phyloP scores from a whole-genome alignment of 2,113 vertebrate genomes.

The Indicator maculatus region DNA sequence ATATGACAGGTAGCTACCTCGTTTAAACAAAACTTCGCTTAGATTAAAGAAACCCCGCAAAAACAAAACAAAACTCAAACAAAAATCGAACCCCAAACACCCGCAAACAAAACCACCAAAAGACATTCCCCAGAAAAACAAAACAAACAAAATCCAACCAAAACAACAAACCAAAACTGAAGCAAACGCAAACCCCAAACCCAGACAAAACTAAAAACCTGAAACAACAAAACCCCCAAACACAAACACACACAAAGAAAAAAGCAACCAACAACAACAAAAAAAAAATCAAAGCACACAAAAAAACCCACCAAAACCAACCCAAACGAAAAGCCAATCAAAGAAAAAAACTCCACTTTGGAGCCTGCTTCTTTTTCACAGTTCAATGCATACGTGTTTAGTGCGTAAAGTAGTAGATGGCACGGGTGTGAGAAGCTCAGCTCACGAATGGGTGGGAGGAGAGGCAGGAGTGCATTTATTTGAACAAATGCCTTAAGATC shows the following conservation, averaged over 20 bases:
- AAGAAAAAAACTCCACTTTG: neutral
- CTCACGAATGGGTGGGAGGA: neutral
- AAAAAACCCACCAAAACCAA: neutral
- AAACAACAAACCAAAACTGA: neutral
- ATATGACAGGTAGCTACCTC: neutral
- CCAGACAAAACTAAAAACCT: neutral
- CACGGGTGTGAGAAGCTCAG: rapidly evolving
- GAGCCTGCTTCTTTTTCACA: neutral
- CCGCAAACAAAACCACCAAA: no score
- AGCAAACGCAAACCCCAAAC: neutral
- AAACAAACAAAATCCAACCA: no score
- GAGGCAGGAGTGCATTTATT: neutral
- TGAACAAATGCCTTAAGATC: neutral
- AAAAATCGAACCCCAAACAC: neutral
- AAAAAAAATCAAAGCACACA: no score
- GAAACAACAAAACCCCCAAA: neutral
- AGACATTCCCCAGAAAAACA: no score
- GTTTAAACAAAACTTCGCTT: neutral
- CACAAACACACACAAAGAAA: neutral
- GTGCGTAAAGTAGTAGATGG: neutral
- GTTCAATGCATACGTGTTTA: rapidly evolving
- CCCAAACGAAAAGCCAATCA: neutral
- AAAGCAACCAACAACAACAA: neutral
- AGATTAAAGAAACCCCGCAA: neutral
- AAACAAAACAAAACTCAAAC: neutral